Evolutionary conservation across 2,888 invertebrate genomes (phyloP).

Genomic region (Ashinkailepas kermadecensis): DNA sequence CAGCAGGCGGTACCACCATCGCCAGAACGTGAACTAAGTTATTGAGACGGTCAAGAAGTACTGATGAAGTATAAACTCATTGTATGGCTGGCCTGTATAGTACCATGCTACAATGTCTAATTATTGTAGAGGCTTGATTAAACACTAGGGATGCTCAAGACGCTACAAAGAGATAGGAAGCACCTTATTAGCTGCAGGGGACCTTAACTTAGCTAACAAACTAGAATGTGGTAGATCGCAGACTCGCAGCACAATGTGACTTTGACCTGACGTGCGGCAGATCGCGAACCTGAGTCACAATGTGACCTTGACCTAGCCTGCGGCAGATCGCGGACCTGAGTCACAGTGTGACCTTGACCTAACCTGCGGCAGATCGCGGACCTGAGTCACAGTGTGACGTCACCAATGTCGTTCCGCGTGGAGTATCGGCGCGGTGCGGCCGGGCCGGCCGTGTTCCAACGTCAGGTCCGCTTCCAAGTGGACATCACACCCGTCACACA

Average conservation of each 20-base stretch:
- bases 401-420: slow-evolving; percentile 95
- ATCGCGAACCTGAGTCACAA: neutral
- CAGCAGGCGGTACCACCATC: too few species aligned
- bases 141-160: too few species aligned
- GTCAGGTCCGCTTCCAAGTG: slow-evolving; percentile 87
- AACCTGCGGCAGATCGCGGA: slow-evolving; percentile 70
- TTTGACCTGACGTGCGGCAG: neutral
- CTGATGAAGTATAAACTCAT: too few species aligned
- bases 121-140: too few species aligned
- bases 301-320: neutral
- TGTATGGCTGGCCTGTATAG: too few species aligned
- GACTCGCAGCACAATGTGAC: neutral
- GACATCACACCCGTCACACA: slow-evolving; percentile 46
- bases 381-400: slow-evolving; percentile 93
- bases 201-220: too few species aligned
- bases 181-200: too few species aligned
- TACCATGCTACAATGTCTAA: too few species aligned
- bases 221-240: too few species aligned
- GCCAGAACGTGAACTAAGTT: too few species aligned
- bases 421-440: slow-evolving; percentile 87
- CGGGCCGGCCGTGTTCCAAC: slow-evolving; percentile 91
- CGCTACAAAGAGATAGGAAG: too few species aligned
- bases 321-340: slow-evolving; percentile 84
- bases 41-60: too few species aligned
- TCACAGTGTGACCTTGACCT: slow-evolving; percentile 55